Evolutionary conservation across 2,797 vertebrate species (phyloP).

Genomic region (Hybognathus amarus): DNA sequence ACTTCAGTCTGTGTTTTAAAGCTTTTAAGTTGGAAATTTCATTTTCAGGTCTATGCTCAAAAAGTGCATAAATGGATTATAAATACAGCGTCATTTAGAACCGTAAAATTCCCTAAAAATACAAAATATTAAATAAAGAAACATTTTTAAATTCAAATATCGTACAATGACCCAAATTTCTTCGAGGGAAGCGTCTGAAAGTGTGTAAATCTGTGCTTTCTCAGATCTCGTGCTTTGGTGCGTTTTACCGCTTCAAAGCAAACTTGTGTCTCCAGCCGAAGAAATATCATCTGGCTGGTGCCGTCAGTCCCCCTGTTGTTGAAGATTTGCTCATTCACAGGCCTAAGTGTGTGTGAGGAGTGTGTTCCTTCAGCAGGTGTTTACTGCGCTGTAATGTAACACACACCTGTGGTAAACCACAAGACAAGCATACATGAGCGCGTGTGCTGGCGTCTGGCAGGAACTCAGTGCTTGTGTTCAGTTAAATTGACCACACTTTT

Average conservation of each 20-base stretch:
- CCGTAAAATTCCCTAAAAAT: too few species aligned
- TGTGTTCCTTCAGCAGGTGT: constrained; percentile 46
- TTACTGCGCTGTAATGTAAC: constrained; percentile 71
- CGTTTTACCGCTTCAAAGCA: neutral
- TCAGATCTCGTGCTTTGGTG: neutral
- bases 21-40: too few species aligned
- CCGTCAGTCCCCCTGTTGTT: neutral
- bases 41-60: too few species aligned
- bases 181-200: too few species aligned
- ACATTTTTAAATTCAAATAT: too few species aligned
- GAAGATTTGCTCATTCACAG: neutral
- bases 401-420: constrained; percentile 75
- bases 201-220: too few species aligned
- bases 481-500: neutral
- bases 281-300: neutral
- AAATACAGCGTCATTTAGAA: too few species aligned
- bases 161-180: too few species aligned
- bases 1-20: too few species aligned
- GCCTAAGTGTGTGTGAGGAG: constrained; percentile 52
- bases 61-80: too few species aligned
- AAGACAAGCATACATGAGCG: constrained; percentile 61
- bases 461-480: neutral
- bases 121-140: too few species aligned
- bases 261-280: neutral
- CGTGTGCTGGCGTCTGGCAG: constrained; percentile 60